These are phyloP conservation scores for Drosophila dunni DNA, from an alignment of 1,140 invertebrate genomes.

Conservation along the genomic window DNA sequence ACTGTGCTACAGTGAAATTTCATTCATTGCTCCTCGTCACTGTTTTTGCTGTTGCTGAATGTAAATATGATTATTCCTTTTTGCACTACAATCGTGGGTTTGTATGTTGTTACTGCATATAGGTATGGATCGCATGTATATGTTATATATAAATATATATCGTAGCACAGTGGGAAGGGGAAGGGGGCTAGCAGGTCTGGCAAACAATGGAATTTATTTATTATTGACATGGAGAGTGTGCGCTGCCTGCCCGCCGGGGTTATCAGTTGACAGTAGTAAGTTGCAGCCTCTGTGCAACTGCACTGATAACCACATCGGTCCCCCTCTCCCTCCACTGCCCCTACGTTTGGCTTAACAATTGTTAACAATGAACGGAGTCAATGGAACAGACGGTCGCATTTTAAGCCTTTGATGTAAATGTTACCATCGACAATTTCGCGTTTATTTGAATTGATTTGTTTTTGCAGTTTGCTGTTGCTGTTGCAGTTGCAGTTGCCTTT, in stretches of 20 bases:
- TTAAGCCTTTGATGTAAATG: slow-evolving; percentile 64
- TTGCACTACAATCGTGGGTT: slow-evolving; percentile 30
- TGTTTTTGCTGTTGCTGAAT: slow-evolving; percentile 74
- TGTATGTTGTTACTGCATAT: slow-evolving; percentile 25
- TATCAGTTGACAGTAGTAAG: slow-evolving; percentile 71
- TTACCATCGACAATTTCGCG: slow-evolving; percentile 27
- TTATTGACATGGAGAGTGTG: slow-evolving; percentile 68
- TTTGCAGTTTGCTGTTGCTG: no score
- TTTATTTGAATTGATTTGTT: slow-evolving; percentile 61
- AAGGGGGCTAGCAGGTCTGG: slow-evolving; percentile 22
- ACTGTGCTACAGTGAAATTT: slow-evolving; percentile 32
- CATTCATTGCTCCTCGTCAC: slow-evolving; percentile 43
- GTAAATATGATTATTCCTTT: slow-evolving; percentile 77
- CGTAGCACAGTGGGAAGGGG: slow-evolving; percentile 28
- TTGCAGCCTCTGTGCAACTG: slow-evolving; percentile 42
- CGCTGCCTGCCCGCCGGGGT: slow-evolving; percentile 59
- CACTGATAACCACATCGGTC: slow-evolving; percentile 67
- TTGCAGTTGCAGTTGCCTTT: slow-evolving; percentile 12
- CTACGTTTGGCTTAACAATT: slow-evolving; percentile 5
- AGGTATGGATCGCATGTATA: slow-evolving; percentile 5
- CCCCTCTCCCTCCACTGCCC: no score
- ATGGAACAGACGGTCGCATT: slow-evolving; percentile 11
- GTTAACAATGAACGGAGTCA: slow-evolving; percentile 18
- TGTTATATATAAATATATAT: slow-evolving; percentile 16
- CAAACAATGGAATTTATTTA: slow-evolving; percentile 81